Conservation (phyloP, 2,113 vertebrate species). For the Albula goreensis region DNA sequence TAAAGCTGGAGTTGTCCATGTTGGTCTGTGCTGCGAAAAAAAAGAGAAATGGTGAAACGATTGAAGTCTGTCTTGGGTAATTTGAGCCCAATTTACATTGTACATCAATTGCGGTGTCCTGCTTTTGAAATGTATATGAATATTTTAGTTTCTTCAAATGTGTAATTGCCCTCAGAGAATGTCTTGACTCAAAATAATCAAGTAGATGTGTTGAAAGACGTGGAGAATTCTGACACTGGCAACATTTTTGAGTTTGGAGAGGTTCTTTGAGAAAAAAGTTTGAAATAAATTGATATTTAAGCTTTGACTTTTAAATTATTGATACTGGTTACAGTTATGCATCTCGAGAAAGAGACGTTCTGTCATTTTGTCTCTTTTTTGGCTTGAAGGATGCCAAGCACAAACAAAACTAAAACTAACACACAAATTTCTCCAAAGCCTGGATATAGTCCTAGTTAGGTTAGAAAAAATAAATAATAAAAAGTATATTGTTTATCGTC, state of each 20-base stretch:
- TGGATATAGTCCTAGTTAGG: too few species aligned
- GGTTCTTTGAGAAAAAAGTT: neutral
- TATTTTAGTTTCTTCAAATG: slow-evolving; percentile 36
- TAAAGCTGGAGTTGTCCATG: neutral
- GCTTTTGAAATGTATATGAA: slow-evolving; percentile 32
- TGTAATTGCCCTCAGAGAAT: slow-evolving; percentile 26
- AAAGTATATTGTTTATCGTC: too few species aligned
- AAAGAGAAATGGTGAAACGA: neutral
- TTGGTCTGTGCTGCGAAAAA: neutral
- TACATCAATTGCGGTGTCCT: slow-evolving; percentile 27
- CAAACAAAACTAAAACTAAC: too few species aligned
- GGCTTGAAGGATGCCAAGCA: too few species aligned
- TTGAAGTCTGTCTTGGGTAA: neutral
- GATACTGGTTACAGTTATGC: neutral
- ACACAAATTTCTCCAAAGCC: too few species aligned
- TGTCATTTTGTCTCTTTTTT: neutral
- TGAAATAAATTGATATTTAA: neutral
- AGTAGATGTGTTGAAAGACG: neutral
- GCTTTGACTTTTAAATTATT: slow-evolving; percentile 8
- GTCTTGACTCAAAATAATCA: neutral
- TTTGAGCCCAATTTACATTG: slow-evolving; percentile 4
- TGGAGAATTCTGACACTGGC: neutral
- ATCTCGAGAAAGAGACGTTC: neutral
- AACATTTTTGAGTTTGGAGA: neutral
- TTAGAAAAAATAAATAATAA: too few species aligned